These are phyloP conservation scores for Nematopogon swammerdamellus DNA, from an alignment of 2,888 invertebrate species.

Conservation along the genomic window DNA sequence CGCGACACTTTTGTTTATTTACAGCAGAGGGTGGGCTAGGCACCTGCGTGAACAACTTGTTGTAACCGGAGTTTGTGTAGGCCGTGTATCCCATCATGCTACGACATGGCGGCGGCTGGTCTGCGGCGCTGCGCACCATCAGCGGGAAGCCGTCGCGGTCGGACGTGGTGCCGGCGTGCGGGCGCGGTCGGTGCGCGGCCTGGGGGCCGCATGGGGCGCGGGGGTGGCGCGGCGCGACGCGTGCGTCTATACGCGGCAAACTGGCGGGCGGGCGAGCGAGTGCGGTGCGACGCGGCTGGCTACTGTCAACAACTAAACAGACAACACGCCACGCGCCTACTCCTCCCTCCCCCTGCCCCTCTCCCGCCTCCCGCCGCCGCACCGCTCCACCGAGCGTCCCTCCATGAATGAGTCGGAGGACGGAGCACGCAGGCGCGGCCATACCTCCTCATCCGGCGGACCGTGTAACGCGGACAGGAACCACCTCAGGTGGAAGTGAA, in stretches of 20 bases:
- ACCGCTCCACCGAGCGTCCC: not conserved
- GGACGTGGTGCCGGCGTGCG: constrained; percentile 35
- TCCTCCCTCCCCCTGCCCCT: constrained; percentile 8
- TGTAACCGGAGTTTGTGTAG: constrained; percentile 69
- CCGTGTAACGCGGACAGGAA: not conserved
- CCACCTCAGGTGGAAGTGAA: not conserved
- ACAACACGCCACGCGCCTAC: not conserved
- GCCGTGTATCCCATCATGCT: constrained; percentile 76
- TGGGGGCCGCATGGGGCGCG: constrained; percentile 15
- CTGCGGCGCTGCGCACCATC: constrained; percentile 51
- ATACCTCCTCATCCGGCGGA: not conserved
- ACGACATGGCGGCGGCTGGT: constrained; percentile 55
- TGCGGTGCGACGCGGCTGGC: constrained; percentile 6
- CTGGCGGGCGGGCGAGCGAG: too few species aligned
- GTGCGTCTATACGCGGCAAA: too few species aligned
- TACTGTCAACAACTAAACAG: constrained; percentile 10
- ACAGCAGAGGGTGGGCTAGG: constrained; percentile 17
- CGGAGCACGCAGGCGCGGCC: not conserved
- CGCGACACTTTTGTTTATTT: too few species aligned
- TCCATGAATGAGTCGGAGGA: not conserved
- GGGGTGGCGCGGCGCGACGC: not conserved
- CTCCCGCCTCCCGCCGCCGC: not conserved
- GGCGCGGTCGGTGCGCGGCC: constrained; percentile 17
- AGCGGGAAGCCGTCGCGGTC: constrained; percentile 50
- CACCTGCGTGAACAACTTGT: constrained; percentile 82